Percentiles rank a stretch among this genome's conserved stretches.
Conservation (phyloP, 2,888 invertebrate species). For the Campopleginae sp. region DNA sequence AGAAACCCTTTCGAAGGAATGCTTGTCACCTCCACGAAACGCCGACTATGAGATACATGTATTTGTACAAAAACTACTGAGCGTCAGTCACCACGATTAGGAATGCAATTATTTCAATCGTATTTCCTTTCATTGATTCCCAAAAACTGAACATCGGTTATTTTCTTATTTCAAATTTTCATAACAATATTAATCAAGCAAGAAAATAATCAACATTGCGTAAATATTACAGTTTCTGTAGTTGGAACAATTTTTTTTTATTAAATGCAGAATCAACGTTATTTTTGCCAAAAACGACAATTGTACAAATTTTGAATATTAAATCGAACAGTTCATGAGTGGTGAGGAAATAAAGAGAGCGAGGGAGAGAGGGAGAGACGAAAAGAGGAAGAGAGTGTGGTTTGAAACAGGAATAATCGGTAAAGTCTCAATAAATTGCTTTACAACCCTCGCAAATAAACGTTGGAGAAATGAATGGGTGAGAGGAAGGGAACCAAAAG, state of each 20-base stretch:
- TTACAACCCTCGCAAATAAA: neutral
- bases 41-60: neutral
- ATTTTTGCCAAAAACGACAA: neutral
- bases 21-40: neutral
- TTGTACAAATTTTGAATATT: neutral
- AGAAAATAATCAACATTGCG: neutral
- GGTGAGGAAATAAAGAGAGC: neutral
- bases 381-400: neutral
- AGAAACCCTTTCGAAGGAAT: slow-evolving; percentile 15
- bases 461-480: neutral
- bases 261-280: neutral
- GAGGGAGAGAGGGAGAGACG: too few species aligned
- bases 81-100: neutral
- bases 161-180: neutral
- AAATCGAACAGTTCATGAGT: neutral
- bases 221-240: neutral
- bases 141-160: neutral
- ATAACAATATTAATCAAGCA: neutral
- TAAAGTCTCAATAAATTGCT: neutral
- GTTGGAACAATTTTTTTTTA: neutral
- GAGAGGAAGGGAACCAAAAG: neutral
- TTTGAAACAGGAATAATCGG: neutral
- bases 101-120: neutral
- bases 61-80: too few species aligned
- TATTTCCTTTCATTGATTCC: neutral